Evolutionary conservation across 2,113 vertebrate species (phyloP).

Genomic region (Cryptoleucopteryx plumbea): DNA sequence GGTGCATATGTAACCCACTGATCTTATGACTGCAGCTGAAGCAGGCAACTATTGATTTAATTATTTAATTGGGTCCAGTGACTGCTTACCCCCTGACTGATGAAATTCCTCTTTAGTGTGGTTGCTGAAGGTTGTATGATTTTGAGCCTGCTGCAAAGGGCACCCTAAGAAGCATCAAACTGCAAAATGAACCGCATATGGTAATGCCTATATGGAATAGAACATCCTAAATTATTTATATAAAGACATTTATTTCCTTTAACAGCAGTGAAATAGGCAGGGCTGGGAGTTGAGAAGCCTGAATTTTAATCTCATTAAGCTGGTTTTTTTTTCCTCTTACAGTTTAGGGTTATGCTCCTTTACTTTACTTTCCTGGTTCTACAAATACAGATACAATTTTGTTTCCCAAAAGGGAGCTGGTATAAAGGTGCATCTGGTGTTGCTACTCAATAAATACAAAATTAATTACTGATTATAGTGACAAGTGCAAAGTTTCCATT

Average conservation of each 20-base stretch:
- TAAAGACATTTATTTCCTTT: neutral
- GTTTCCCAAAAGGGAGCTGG: neutral
- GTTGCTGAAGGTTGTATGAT: neutral
- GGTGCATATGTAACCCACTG: neutral
- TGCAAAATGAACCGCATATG: neutral
- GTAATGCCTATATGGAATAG: neutral
- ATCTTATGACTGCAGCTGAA: neutral
- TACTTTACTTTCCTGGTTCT: neutral
- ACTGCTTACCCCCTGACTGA: neutral
- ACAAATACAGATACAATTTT: neutral
- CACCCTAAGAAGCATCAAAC: neutral
- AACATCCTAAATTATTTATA: neutral
- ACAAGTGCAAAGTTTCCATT: neutral
- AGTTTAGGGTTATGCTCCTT: neutral
- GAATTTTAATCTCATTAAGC: neutral
- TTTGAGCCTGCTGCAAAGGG: neutral
- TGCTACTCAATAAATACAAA: neutral
- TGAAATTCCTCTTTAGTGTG: neutral
- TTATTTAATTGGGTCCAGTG: neutral
- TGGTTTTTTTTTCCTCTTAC: neutral
- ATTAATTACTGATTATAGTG: neutral
- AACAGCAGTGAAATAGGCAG: neutral
- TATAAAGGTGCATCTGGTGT: neutral
- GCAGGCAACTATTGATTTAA: neutral
- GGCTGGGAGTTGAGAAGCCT: neutral